Evolutionary conservation across 2,113 vertebrate genomes (phyloP).

Genomic region (Riparia riparia): DNA sequence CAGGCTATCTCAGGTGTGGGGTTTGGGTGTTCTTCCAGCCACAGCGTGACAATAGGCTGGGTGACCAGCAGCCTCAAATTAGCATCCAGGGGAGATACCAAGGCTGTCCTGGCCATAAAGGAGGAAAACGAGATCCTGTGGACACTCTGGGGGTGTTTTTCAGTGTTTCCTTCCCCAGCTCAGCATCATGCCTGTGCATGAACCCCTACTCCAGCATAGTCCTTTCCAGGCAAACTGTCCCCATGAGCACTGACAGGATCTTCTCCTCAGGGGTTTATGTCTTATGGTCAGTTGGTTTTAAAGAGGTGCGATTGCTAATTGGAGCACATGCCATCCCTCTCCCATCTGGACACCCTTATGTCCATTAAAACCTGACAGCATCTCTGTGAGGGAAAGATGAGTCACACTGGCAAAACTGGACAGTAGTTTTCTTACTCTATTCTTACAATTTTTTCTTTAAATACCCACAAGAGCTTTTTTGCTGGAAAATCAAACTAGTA

Average conservation of each 20-base stretch:
- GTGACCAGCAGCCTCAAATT: too few species aligned
- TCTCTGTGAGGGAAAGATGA: not conserved
- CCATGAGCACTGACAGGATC: not conserved
- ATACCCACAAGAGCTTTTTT: not conserved
- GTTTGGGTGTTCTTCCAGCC: too few species aligned
- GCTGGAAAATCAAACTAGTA: not conserved
- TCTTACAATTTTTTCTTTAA: not conserved
- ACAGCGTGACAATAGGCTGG: too few species aligned
- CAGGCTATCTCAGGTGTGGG: too few species aligned
- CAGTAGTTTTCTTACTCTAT: not conserved
- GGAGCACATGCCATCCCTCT: not conserved
- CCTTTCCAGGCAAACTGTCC: not conserved
- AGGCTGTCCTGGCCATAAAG: not conserved
- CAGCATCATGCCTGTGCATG: accelerated
- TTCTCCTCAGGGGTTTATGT: not conserved
- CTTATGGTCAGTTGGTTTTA: not conserved
- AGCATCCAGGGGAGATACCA: not conserved
- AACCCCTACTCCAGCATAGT: not conserved
- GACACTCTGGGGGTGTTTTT: not conserved
- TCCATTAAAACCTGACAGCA: not conserved
- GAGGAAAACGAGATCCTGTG: accelerated
- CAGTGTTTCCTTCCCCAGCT: not conserved
- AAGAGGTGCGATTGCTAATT: not conserved
- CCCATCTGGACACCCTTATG: accelerated
- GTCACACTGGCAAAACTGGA: not conserved